Percentiles rank a stretch among this genome's conserved stretches.
Evolutionary conservation across 37 sponge, comb jelly and placozoan species (phyloP).

Genomic region (Theonella swinhoei): DNA sequence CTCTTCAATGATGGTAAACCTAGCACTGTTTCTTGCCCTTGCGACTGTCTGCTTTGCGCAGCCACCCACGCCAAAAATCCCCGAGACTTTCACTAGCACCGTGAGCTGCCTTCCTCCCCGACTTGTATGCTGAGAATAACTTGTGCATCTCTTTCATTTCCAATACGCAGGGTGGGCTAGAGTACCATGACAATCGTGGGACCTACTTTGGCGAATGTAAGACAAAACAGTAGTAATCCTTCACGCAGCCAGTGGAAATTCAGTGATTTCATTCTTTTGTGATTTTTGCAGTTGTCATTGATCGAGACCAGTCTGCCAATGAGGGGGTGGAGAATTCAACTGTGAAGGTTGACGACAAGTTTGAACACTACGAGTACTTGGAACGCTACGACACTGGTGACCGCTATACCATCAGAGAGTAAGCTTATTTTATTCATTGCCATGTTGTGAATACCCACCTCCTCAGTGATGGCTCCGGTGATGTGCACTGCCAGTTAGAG

Average conservation of each 20-base stretch:
- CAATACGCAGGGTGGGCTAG: neutral
- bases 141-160: neutral
- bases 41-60: conserved; percentile 27
- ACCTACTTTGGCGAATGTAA: conserved; percentile 26
- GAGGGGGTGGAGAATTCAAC: neutral
- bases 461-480: neutral
- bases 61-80: conserved; percentile 25
- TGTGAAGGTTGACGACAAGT: neutral
- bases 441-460: neutral
- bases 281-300: neutral
- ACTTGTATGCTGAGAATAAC: neutral
- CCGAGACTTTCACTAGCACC: conserved; percentile 17
- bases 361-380: neutral
- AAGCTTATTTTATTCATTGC: neutral
- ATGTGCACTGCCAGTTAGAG: conserved; percentile 12
- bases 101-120: neutral
- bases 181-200: neutral
- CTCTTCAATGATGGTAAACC: conserved; percentile 21
- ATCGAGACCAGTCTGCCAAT: neutral
- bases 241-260: no score
- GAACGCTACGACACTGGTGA: neutral
- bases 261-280: neutral
- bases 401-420: neutral
- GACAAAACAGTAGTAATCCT: no score
- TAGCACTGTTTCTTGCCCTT: conserved; percentile 7